Conservation (phyloP, 2,797 vertebrate genomes). For the Cirrhinus molitorella region DNA sequence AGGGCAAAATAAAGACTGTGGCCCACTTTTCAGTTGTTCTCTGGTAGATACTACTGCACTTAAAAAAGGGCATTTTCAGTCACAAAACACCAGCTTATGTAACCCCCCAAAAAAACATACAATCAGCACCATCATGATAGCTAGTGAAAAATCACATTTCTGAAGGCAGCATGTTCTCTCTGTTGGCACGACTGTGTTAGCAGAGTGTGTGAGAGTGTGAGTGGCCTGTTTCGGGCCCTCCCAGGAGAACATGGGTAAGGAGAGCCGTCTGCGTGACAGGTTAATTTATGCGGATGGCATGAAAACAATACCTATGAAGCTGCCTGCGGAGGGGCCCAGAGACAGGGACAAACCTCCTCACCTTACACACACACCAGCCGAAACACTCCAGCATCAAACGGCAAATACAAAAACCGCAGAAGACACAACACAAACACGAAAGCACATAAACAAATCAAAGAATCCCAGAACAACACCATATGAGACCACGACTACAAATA, state of each 20-base stretch:
- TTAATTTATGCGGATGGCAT: constrained; percentile 84
- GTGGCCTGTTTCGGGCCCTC: constrained; percentile 69
- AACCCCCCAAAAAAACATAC: constrained; percentile 17
- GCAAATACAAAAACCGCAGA: constrained; percentile 2
- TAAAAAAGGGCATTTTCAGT: not conserved
- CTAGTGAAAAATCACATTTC: constrained; percentile 68
- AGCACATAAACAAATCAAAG: constrained; percentile 20
- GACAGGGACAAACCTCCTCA: constrained; percentile 63
- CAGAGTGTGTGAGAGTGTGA: constrained; percentile 63
- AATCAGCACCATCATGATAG: constrained; percentile 63
- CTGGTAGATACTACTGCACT: not conserved
- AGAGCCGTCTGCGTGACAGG: constrained; percentile 77
- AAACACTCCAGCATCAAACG: constrained; percentile 6
- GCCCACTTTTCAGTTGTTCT: constrained; percentile 30
- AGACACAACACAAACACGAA: constrained; percentile 7
- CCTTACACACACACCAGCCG: constrained; percentile 48
- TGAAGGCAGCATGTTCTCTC: constrained; percentile 35
- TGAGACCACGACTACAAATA: not conserved
- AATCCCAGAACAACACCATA: constrained; percentile 5
- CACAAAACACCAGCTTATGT: constrained; percentile 22
- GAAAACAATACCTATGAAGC: constrained; percentile 75
- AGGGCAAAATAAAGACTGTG: constrained; percentile 11
- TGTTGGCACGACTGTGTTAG: constrained; percentile 44
- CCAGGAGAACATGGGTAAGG: constrained; percentile 75
- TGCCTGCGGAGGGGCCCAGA: constrained; percentile 59